These are phyloP conservation scores for Epinephelus coioides DNA, from an alignment of 2,797 vertebrate genomes.

Conservation along the genomic window DNA sequence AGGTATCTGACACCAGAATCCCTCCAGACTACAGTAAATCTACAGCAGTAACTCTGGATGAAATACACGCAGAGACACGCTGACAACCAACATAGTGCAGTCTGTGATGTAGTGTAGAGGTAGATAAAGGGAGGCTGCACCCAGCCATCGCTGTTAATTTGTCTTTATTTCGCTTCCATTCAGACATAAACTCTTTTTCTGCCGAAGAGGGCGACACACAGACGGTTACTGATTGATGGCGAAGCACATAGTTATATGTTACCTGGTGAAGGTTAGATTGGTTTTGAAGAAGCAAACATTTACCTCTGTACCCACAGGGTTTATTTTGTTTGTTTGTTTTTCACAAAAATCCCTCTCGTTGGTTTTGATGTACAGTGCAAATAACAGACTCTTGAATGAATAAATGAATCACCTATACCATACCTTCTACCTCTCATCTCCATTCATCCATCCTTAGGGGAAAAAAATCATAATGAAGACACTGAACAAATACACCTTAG, in stretches of 20 bases:
- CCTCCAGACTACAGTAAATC: conserved; percentile 6
- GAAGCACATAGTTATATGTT: background rate
- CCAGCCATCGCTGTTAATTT: background rate
- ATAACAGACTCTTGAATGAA: background rate
- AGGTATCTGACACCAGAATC: conserved; percentile 29
- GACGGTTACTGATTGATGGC: background rate
- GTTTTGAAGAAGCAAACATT: background rate
- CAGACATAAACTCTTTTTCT: background rate
- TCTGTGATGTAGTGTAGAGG: background rate
- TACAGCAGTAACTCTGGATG: conserved; percentile 2
- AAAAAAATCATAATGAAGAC: background rate
- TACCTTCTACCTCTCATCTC: too few species aligned
- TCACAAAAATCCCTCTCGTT: too few species aligned
- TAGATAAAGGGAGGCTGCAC: conserved; percentile 5
- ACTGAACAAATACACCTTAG: background rate
- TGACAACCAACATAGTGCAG: background rate
- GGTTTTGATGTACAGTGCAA: conserved; percentile 9
- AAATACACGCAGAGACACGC: conserved; percentile 10
- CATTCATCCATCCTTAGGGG: background rate
- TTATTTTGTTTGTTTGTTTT: background rate
- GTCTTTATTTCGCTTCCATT: conserved; percentile 17
- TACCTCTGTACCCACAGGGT: background rate
- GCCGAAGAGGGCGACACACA: background rate
- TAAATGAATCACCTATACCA: too few species aligned
- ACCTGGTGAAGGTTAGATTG: background rate